phyloP scores from a whole-genome alignment of 1,140 invertebrate genomes.

The Caenorhabditis brenneri region DNA sequence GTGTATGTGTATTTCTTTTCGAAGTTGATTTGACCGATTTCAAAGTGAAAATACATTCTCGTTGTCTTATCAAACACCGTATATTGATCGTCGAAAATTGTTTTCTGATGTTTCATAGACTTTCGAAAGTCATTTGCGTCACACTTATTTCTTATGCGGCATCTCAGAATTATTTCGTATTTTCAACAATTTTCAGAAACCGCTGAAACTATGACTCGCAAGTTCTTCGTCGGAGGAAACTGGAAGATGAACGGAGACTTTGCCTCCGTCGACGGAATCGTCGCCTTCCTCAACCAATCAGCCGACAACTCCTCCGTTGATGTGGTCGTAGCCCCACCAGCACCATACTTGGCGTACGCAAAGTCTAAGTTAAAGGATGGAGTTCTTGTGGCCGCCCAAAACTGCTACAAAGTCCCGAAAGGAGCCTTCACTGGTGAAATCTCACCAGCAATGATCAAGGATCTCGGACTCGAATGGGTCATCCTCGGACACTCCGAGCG shows the following conservation, averaged over 20 bases:
- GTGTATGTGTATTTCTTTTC: background rate
- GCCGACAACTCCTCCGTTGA: constrained; percentile 79
- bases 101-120: background rate
- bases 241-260: constrained; percentile 91
- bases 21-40: background rate
- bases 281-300: constrained; percentile 79
- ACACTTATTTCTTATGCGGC: background rate
- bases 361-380: constrained; percentile 78
- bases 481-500: constrained; percentile 97
- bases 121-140: constrained; percentile 17
- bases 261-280: constrained; percentile 82
- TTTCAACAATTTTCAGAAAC: background rate
- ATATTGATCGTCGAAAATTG: constrained; percentile 1
- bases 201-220: constrained; percentile 74
- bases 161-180: background rate
- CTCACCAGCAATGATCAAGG: constrained; percentile 89
- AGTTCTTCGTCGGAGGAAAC: constrained; percentile 98
- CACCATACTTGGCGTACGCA: constrained; percentile 84
- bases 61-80: background rate
- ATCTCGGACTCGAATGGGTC: constrained; percentile 89
- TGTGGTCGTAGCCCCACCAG: constrained; percentile 88
- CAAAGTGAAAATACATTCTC: background rate
- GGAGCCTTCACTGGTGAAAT: constrained; percentile 92
- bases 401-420: constrained; percentile 87
- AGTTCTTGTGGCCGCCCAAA: constrained; percentile 86